phyloP scores from a whole-genome alignment of 2,888 invertebrate genomes.

The Andricus quercusramuli region DNA sequence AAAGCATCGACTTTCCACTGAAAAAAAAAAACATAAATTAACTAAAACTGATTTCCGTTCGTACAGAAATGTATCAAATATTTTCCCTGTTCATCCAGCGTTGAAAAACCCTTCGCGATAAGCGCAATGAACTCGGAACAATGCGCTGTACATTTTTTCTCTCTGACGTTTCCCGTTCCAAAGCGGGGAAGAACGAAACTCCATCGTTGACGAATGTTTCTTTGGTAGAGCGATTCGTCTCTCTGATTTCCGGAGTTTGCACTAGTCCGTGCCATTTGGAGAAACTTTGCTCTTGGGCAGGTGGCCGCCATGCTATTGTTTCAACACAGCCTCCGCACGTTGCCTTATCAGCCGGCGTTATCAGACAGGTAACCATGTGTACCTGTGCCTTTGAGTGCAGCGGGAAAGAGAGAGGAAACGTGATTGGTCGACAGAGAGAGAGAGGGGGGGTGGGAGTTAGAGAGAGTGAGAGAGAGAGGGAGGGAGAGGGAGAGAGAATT shows the following conservation, averaged over 20 bases:
- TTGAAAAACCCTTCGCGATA: conserved; percentile 28
- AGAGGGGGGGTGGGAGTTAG: conserved; percentile 36
- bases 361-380: conserved; percentile 38
- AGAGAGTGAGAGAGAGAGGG: conserved; percentile 9
- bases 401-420: neutral
- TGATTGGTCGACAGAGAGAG: neutral
- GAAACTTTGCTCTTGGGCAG: conserved; percentile 40
- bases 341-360: conserved; percentile 45
- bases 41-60: no score
- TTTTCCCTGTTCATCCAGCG: neutral
- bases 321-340: conserved; percentile 37
- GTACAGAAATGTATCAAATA: neutral
- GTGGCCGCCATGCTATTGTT: conserved; percentile 46
- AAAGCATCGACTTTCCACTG: no score
- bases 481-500: conserved; percentile 3
- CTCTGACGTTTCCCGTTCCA: conserved; percentile 16
- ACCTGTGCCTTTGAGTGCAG: conserved; percentile 29
- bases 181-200: conserved; percentile 24
- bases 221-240: conserved; percentile 31
- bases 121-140: conserved; percentile 37
- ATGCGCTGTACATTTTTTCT: conserved; percentile 22
- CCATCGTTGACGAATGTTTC: conserved; percentile 38
- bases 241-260: conserved; percentile 30
- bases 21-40: no score
- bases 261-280: conserved; percentile 32